phyloP scores from a whole-genome alignment of 2,888 invertebrate species.

The Rapana venosa region DNA sequence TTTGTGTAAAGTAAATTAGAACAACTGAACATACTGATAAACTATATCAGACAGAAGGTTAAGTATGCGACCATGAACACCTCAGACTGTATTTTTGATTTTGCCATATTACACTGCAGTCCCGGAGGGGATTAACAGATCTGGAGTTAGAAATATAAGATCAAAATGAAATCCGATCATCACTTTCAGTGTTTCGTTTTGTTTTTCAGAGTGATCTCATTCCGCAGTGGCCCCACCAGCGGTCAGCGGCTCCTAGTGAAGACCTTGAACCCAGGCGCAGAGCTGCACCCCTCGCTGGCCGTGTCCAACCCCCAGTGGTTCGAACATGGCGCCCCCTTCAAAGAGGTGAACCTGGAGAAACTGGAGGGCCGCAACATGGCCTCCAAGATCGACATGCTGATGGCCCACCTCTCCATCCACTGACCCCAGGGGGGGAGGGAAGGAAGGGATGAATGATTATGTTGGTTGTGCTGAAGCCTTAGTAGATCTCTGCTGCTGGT shows the following conservation, averaged over 20 bases:
- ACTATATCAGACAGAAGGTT: too few relatives aligned
- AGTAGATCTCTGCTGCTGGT: too few relatives aligned
- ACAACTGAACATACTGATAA: too few relatives aligned
- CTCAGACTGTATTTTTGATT: too few relatives aligned
- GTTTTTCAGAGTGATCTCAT: conserved; percentile 85
- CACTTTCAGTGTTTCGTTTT: background rate
- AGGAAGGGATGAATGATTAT: background rate
- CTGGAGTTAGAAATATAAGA: too few relatives aligned
- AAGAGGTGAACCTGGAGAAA: conserved; percentile 89
- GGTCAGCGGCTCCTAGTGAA: conserved; percentile 94
- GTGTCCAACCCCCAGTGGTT: conserved; percentile 96
- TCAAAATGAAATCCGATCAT: too few relatives aligned
- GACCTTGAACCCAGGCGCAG: conserved; percentile 90
- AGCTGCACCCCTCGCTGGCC: conserved; percentile 74
- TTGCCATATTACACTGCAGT: too few relatives aligned
- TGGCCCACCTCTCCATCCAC: conserved; percentile 82
- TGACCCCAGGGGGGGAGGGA: background rate
- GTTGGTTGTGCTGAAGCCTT: too few relatives aligned
- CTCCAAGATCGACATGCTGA: conserved; percentile 96
- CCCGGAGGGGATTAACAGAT: too few relatives aligned
- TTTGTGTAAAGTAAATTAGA: too few relatives aligned
- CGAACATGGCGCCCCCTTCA: conserved; percentile 92
- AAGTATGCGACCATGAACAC: too few relatives aligned
- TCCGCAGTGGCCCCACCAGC: conserved; percentile 92
- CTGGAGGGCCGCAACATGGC: conserved; percentile 97